Percentiles rank a stretch among this genome's conserved stretches.
These are phyloP conservation scores for Acanthopleura granulata DNA, from an alignment of 2,888 invertebrate genomes.

Conservation along the genomic window DNA sequence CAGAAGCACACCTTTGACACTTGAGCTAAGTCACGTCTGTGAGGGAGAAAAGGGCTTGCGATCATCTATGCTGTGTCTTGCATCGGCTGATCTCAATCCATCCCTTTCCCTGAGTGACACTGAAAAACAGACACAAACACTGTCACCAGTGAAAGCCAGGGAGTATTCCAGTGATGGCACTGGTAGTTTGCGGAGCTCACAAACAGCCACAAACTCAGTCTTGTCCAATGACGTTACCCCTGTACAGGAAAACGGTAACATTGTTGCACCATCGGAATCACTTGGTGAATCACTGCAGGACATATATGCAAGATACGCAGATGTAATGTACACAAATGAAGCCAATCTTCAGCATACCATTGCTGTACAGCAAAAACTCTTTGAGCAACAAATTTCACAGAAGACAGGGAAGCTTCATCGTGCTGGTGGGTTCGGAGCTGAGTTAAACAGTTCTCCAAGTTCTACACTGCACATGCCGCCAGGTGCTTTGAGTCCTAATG, in stretches of 20 bases:
- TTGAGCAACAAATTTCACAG: conserved; percentile 65
- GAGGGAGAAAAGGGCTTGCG: conserved; percentile 58
- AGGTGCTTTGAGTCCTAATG: not conserved
- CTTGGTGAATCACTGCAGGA: conserved; percentile 62
- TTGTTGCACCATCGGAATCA: conserved; percentile 13
- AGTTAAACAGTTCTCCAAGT: not conserved
- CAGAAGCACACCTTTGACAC: conserved; percentile 73
- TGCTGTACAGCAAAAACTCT: conserved; percentile 77
- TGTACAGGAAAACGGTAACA: conserved; percentile 16
- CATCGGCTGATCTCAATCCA: conserved; percentile 36
- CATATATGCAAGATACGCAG: conserved; percentile 70
- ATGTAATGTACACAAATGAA: conserved; percentile 80
- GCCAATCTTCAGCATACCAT: conserved; percentile 80
- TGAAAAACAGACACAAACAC: conserved; percentile 65
- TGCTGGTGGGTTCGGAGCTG: not conserved
- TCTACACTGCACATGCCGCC: not conserved
- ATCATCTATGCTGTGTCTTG: conserved; percentile 63
- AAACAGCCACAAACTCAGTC: not conserved
- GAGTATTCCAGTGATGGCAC: conserved; percentile 57
- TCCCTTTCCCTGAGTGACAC: conserved; percentile 53
- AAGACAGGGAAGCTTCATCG: conserved; percentile 20
- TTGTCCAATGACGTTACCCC: conserved; percentile 9
- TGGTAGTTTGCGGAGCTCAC: conserved; percentile 35
- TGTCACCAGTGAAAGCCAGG: conserved; percentile 41
- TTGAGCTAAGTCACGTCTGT: conserved; percentile 61